These are phyloP conservation scores for Rhegmatorhina hoffmannsi DNA, from an alignment of 2,113 vertebrate species.

Conservation along the genomic window DNA sequence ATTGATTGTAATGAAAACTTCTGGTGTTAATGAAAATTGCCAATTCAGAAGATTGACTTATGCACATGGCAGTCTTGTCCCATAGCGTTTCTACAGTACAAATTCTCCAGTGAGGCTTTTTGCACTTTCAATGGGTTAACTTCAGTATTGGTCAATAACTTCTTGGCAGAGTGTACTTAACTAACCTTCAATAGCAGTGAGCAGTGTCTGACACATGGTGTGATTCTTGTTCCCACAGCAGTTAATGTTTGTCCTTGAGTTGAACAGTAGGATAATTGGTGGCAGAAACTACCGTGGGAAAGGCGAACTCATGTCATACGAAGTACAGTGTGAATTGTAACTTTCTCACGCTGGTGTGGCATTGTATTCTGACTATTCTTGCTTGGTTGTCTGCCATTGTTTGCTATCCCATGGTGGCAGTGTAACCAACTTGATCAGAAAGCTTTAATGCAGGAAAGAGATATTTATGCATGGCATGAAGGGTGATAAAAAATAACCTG, in stretches of 20 bases:
- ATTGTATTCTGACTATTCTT: constrained; percentile 71
- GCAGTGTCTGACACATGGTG: constrained; percentile 44
- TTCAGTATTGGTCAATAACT: background rate
- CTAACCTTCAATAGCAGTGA: constrained; percentile 48
- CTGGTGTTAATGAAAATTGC: background rate
- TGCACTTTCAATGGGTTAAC: background rate
- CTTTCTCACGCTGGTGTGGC: constrained; percentile 84
- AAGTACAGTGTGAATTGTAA: constrained; percentile 41
- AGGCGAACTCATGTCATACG: constrained; percentile 47
- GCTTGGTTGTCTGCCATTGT: constrained; percentile 77
- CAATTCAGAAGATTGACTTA: background rate
- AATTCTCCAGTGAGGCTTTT: background rate
- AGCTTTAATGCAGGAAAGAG: constrained; percentile 71
- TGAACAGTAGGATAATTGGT: constrained; percentile 69
- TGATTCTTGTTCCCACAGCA: constrained; percentile 79
- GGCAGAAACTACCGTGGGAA: constrained; percentile 82
- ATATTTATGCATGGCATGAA: constrained; percentile 56
- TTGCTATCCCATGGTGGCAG: constrained; percentile 74
- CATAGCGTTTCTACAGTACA: background rate
- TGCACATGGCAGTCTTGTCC: accelerated
- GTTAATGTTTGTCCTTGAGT: constrained; percentile 73
- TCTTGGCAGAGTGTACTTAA: constrained; percentile 61
- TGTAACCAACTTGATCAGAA: constrained; percentile 75
- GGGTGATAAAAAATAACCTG: constrained; percentile 26
- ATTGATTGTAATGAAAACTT: background rate